Evolutionary conservation across 2,888 invertebrate species (phyloP).

Genomic region (Resseliella maxima): DNA sequence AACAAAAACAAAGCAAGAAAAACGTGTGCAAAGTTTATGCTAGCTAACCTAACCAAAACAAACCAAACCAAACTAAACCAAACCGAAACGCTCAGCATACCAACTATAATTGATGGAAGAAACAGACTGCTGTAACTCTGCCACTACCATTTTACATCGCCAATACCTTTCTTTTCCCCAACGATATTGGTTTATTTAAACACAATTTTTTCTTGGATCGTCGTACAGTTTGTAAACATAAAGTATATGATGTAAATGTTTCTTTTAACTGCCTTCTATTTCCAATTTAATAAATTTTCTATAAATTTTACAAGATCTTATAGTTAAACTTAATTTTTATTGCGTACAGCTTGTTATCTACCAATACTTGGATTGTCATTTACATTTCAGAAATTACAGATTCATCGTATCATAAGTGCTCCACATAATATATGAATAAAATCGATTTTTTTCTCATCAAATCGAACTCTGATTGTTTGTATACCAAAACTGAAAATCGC

Average conservation of each 20-base stretch:
- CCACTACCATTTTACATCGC: not conserved
- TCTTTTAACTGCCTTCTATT: not conserved
- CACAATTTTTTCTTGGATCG: not conserved
- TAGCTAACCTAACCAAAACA: not conserved
- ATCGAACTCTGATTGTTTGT: not conserved
- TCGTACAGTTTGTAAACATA: not conserved
- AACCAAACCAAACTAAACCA: not conserved
- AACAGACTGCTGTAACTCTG: not conserved
- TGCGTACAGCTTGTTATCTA: too few species aligned
- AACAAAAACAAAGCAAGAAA: not conserved
- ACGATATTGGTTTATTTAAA: not conserved
- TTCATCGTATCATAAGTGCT: too few species aligned
- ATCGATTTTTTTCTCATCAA: not conserved
- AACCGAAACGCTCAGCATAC: not conserved
- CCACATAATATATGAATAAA: too few species aligned
- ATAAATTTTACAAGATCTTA: too few species aligned
- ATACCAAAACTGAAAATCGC: not conserved
- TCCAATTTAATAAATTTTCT: too few species aligned
- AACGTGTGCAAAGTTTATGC: not conserved
- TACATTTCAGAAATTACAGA: too few species aligned
- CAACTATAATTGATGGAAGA: conserved; percentile 17
- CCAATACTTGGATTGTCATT: too few species aligned
- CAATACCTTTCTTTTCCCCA: not conserved
- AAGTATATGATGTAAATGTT: not conserved
- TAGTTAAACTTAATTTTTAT: too few species aligned